Conservation (phyloP, 2,113 vertebrate genomes). For the Apodemus sylvaticus region DNA sequence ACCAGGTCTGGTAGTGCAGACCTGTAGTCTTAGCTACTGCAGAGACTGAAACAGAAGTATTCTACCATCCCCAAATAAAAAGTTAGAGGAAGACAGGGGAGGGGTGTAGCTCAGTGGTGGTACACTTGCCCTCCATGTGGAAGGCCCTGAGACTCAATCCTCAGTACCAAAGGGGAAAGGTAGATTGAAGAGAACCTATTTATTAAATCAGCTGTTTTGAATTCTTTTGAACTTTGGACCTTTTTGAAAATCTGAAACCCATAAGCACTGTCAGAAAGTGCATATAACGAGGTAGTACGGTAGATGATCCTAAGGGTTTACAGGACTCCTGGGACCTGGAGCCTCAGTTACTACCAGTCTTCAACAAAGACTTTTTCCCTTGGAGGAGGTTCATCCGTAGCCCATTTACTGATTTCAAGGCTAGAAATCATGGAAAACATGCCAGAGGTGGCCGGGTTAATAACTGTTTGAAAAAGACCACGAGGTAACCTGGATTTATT, state of each 20-base stretch:
- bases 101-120: neutral
- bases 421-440: conserved; percentile 36
- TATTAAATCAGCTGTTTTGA: conserved; percentile 45
- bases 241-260: conserved; percentile 42
- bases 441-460: neutral
- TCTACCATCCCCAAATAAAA: neutral
- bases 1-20: neutral
- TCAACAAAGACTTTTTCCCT: conserved; percentile 24
- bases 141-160: neutral
- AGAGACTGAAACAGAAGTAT: neutral
- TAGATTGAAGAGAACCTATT: neutral
- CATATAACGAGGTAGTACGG: neutral
- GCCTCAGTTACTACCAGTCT: conserved; percentile 1
- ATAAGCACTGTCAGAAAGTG: conserved; percentile 23
- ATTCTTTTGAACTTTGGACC: conserved; percentile 10
- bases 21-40: neutral
- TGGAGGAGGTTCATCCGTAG: conserved; percentile 31
- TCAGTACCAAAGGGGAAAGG: neutral
- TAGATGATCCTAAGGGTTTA: conserved; percentile 30
- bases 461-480: conserved; percentile 51
- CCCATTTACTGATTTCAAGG: conserved; percentile 48
- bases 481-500: conserved; percentile 23
- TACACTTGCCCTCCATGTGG: neutral
- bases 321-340: conserved; percentile 4
- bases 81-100: neutral